phyloP scores from a whole-genome alignment of 1,140 invertebrate genomes.

The Galleria mellonella region DNA sequence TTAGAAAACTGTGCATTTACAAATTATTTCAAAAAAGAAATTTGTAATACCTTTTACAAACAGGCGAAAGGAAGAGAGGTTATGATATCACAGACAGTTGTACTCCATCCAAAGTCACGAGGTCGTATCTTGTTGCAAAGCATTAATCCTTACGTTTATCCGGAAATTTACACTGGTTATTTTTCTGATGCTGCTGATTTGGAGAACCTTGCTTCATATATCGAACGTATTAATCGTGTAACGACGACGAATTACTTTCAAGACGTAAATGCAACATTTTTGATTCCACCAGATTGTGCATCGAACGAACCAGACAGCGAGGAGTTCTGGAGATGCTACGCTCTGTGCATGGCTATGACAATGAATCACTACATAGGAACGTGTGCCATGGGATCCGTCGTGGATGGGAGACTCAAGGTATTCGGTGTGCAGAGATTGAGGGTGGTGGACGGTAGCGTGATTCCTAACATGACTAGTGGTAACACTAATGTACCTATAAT shows the following conservation, averaged over 20 bases:
- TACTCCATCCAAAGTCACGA: slow-evolving; percentile 21
- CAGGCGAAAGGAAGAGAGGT: slow-evolving; percentile 11
- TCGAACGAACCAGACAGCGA: not conserved
- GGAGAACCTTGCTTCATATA: slow-evolving; percentile 8
- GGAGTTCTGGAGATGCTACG: slow-evolving; percentile 20
- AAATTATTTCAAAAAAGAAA: slow-evolving; percentile 11
- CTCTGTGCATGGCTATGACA: slow-evolving; percentile 1
- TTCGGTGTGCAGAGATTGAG: slow-evolving; percentile 80
- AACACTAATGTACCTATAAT: slow-evolving; percentile 87
- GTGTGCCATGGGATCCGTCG: slow-evolving; percentile 73
- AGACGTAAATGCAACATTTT: slow-evolving; percentile 10
- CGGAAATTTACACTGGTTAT: slow-evolving; percentile 12
- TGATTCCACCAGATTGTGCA: slow-evolving; percentile 9
- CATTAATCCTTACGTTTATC: slow-evolving; percentile 14
- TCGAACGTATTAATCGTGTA: slow-evolving; percentile 13
- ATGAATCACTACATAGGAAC: slow-evolving; percentile 21
- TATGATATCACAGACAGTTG: slow-evolving; percentile 4
- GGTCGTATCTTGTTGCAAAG: slow-evolving; percentile 21
- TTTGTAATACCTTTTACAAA: slow-evolving; percentile 16
- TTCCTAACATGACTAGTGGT: slow-evolving; percentile 83
- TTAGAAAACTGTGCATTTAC: slow-evolving; percentile 8
- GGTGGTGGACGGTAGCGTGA: slow-evolving; percentile 84
- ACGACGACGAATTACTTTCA: slow-evolving; percentile 19
- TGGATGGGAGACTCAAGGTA: slow-evolving; percentile 83
- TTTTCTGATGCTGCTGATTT: slow-evolving; percentile 19